phyloP scores from a whole-genome alignment of 2,888 invertebrate genomes.

The Nesidiocoris tenuis region DNA sequence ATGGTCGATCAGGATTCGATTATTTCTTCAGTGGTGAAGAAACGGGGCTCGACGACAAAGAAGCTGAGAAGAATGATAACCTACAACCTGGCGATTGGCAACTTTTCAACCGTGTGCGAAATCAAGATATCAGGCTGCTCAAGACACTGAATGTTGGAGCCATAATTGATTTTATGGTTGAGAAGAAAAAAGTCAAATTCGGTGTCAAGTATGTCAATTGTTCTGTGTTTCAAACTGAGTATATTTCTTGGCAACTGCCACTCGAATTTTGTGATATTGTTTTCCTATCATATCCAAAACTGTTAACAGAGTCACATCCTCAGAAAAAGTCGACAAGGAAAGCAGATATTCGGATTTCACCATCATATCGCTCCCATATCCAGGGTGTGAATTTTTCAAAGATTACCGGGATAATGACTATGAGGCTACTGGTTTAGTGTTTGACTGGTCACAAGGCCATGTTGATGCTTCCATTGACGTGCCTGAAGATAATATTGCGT shows the following conservation, averaged over 20 bases:
- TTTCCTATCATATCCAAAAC: too few relatives aligned
- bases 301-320: slow-evolving; percentile 69
- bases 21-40: slow-evolving; percentile 59
- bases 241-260: too few relatives aligned
- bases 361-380: slow-evolving; percentile 73
- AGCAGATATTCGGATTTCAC: slow-evolving; percentile 72
- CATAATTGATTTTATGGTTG: slow-evolving; percentile 81
- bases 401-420: slow-evolving; percentile 72
- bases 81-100: slow-evolving; percentile 58
- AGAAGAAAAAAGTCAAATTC: slow-evolving; percentile 79
- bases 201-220: slow-evolving; percentile 67
- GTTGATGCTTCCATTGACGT: slow-evolving; percentile 67
- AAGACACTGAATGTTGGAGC: slow-evolving; percentile 69
- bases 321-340: slow-evolving; percentile 78
- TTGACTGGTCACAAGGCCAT: slow-evolving; percentile 71
- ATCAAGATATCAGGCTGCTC: slow-evolving; percentile 68
- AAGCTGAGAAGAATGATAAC: slow-evolving; percentile 52
- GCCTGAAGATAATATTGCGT: slow-evolving; percentile 59
- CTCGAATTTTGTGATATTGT: too few relatives aligned
- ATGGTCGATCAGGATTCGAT: slow-evolving; percentile 65
- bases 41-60: slow-evolving; percentile 47
- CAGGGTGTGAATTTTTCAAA: slow-evolving; percentile 80
- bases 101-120: slow-evolving; percentile 64
- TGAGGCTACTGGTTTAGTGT: slow-evolving; percentile 65
- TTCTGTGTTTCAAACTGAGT: not conserved